Conservation (phyloP, 2,113 vertebrate species). For the Ia io region DNA sequence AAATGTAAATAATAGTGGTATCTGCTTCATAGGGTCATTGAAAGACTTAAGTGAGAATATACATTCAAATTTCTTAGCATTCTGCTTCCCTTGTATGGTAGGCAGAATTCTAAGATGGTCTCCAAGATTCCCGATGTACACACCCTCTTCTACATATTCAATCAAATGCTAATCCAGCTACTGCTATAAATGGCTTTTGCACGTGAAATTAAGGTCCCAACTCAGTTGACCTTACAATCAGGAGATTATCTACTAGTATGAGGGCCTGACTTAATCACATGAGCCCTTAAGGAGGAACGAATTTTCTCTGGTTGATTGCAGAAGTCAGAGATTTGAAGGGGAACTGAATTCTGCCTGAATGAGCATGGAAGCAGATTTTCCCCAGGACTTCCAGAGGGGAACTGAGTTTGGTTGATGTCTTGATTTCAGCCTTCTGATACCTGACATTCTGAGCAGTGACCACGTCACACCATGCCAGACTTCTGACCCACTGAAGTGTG, state of each 20-base stretch:
- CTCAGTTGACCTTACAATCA: background rate
- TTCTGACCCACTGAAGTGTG: background rate
- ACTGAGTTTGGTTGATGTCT: background rate
- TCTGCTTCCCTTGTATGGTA: background rate
- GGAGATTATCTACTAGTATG: background rate
- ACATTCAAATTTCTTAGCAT: background rate
- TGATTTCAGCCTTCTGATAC: background rate
- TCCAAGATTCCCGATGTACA: background rate
- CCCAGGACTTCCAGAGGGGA: background rate
- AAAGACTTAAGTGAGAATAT: background rate
- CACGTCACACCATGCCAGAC: background rate
- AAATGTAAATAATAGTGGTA: background rate
- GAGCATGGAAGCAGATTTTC: background rate
- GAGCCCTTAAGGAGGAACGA: background rate
- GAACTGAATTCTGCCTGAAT: background rate
- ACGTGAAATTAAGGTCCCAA: background rate
- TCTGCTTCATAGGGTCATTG: background rate
- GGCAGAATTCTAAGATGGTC: background rate
- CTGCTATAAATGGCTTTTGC: background rate
- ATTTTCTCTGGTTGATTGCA: background rate
- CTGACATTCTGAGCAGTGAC: background rate
- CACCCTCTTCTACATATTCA: background rate
- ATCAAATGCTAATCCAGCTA: background rate
- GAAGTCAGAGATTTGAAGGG: background rate
- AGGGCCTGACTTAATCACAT: background rate